Base-by-base conservation (phyloP, 2,797 vertebrate species). In the Tenualosa ilisha region DNA sequence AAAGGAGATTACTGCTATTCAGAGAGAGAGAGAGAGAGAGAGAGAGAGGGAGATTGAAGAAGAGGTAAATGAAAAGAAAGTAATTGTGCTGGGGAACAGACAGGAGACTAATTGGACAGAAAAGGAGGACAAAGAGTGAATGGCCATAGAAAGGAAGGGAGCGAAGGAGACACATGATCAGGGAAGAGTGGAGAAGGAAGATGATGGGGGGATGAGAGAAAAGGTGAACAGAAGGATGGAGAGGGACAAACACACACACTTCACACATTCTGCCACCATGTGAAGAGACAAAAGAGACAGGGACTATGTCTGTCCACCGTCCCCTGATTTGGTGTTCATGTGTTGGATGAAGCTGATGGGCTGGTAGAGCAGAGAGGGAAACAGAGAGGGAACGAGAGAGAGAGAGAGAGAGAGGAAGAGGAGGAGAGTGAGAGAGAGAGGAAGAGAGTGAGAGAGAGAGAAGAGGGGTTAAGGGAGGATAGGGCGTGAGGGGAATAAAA, bases 401-500 rank as follows among this genome's bases (percentile, higher is more conserved):
- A 13, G 26, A n/a, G 13, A 72, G 17, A 7, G 43, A 82, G 24
- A 81, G 72, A 53, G 59, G 50, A 56, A 68, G 75, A 84, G 81
- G 40, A n/a, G 43, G n/a, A 61, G 46, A 56, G 50, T 46, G 49
- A 63, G 40, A 43, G 50, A 50, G 15, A 4, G 26, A 50, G 40
- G 53, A 81, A 86, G 49, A 81, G 86, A 85, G 65, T 81, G 82
- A n/a, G n/a, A n/a, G n/a, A n/a, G n/a, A n/a, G n/a, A n/a, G n/a
- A n/a, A n/a, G n/a, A n/a, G n/a, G n/a, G n/a, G n/a, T n/a, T n/a
- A n/a, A n/a, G n/a, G n/a, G n/a, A n/a, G n/a, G n/a, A n/a, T n/a
- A n/a, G n/a, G n/a, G n/a, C n/a, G n/a, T n/a, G n/a, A n/a, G n/a
- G n/a, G n/a, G n/a, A n/a, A n/a, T n/a, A 53, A 61, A 82, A 79